Evolutionary conservation across 2,888 invertebrate species (phyloP).

Genomic region (Drosophila glabriapex): DNA sequence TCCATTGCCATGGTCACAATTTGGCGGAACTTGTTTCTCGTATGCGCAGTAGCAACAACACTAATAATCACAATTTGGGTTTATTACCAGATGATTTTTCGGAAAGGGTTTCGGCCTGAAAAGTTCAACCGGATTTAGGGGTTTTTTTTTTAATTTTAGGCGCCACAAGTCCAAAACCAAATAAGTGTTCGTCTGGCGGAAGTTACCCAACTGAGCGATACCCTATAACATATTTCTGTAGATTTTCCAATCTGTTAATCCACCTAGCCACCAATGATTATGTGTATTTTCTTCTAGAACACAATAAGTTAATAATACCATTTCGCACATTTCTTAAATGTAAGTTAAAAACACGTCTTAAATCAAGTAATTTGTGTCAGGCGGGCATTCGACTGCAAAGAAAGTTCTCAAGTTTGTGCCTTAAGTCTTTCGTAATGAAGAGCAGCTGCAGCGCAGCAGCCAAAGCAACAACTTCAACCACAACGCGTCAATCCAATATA

Average conservation of each 20-base stretch:
- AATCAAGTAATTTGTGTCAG: slow-evolving; percentile 66
- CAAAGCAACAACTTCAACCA: slow-evolving; percentile 11
- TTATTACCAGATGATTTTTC: slow-evolving; percentile 57
- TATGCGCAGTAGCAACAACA: slow-evolving; percentile 7
- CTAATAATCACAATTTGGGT: slow-evolving; percentile 44
- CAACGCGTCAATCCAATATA: slow-evolving; percentile 43
- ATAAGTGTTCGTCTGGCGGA: background rate
- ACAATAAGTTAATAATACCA: background rate
- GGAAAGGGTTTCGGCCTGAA: slow-evolving; percentile 44
- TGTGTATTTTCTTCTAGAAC: background rate
- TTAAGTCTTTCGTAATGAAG: slow-evolving; percentile 64
- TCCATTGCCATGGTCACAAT: slow-evolving; percentile 82
- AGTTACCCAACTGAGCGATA: background rate
- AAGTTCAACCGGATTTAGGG: slow-evolving; percentile 50
- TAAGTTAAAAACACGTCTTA: slow-evolving; percentile 15
- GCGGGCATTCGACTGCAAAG: slow-evolving; percentile 36
- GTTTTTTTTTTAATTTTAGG: background rate
- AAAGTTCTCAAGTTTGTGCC: slow-evolving; percentile 76
- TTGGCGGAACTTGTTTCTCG: slow-evolving; percentile 75
- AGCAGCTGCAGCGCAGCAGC: slow-evolving; percentile 2
- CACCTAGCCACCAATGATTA: background rate
- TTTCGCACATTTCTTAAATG: background rate
- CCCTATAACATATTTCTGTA: slow-evolving; percentile 1
- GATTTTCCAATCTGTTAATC: background rate
- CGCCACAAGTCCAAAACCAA: slow-evolving; percentile 17